phyloP scores from a whole-genome alignment of 1,140 invertebrate species.

The Capitella teleta region DNA sequence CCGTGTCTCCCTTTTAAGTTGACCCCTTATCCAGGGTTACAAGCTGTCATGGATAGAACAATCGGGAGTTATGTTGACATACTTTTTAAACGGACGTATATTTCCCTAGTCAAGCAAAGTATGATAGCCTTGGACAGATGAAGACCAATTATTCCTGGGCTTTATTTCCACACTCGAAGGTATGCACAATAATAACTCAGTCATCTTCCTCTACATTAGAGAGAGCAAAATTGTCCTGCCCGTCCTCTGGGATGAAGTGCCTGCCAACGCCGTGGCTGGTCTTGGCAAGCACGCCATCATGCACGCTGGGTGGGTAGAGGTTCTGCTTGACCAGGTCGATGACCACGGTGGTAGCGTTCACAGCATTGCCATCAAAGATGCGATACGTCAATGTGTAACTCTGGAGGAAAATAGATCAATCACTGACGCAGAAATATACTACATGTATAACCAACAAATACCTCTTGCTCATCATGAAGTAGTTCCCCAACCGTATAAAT shows the following conservation, averaged over 20 bases:
- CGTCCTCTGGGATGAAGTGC: conserved; percentile 1
- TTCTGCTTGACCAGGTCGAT: not conserved
- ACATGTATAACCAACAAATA: not conserved
- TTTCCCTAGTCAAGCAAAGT: too few species aligned
- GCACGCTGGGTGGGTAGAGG: conserved; percentile 5
- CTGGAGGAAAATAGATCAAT: not conserved
- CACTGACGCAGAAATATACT: too few species aligned
- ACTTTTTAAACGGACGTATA: too few species aligned
- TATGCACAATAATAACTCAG: not conserved
- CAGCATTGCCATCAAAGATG: conserved; percentile 9
- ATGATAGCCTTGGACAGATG: too few species aligned
- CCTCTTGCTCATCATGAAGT: conserved; percentile 4
- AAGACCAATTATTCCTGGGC: too few species aligned
- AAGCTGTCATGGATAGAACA: too few species aligned
- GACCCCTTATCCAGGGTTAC: too few species aligned
- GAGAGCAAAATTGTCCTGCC: not conserved
- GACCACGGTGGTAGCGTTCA: conserved; percentile 1
- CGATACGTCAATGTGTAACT: conserved; percentile 6
- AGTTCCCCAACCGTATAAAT: conserved; percentile 10
- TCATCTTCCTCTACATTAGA: not conserved
- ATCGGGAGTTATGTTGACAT: too few species aligned
- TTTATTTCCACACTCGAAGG: conserved; percentile 3
- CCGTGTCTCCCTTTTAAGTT: too few species aligned
- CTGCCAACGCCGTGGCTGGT: conserved; percentile 5
- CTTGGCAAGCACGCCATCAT: not conserved